phyloP scores from a whole-genome alignment of 92 coral and sea anemone genomes.

The Bergia sp. region DNA sequence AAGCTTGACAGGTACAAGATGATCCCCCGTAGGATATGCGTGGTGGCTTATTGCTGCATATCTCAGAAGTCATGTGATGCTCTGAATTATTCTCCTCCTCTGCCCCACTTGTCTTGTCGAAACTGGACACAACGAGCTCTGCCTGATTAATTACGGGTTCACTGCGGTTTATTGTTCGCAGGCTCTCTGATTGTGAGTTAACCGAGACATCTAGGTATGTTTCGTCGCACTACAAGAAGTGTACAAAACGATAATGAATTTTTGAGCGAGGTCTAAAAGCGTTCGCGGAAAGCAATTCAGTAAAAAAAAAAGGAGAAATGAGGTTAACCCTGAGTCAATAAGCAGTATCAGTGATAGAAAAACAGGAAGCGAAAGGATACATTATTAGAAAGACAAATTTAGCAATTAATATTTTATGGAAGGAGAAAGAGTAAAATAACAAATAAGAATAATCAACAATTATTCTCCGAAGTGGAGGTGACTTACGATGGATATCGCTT shows the following conservation, averaged over 20 bases:
- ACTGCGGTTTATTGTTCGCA: constrained; percentile 37
- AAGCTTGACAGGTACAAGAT: neutral
- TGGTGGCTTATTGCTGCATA: neutral
- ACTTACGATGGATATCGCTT: too few relatives aligned
- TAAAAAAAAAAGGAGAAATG: too few relatives aligned
- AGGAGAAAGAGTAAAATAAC: too few relatives aligned
- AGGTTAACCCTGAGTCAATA: neutral
- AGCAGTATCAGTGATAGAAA: too few relatives aligned
- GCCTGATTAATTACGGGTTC: neutral
- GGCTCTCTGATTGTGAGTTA: constrained; percentile 34
- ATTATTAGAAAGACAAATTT: too few relatives aligned
- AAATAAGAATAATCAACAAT: too few relatives aligned
- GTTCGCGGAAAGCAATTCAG: too few relatives aligned
- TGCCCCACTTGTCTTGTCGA: neutral
- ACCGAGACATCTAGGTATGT: constrained; percentile 9
- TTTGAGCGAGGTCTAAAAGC: too few relatives aligned
- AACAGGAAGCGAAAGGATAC: too few relatives aligned
- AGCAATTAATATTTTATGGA: too few relatives aligned
- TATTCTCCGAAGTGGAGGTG: too few relatives aligned
- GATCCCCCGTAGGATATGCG: constrained; percentile 15
- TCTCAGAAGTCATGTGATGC: neutral
- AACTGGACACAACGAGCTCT: neutral
- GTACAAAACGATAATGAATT: neutral
- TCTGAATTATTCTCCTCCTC: constrained; percentile 9
- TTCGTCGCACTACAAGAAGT: neutral